Conservation (phyloP, 2,113 vertebrate genomes). For the Petrocephalus microphthalmus region DNA sequence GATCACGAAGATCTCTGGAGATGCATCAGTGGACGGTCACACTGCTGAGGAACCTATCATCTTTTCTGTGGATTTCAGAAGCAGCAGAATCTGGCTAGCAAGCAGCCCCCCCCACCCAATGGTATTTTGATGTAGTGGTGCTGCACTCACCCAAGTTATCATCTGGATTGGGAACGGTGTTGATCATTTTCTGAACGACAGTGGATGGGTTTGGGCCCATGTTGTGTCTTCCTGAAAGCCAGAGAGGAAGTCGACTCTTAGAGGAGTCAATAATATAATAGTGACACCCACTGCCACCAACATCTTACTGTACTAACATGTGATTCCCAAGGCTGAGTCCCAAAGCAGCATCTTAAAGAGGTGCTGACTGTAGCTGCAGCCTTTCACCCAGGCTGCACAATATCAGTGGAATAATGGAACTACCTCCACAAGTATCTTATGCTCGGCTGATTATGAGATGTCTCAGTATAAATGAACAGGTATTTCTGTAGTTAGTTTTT, state of each 20-base stretch:
- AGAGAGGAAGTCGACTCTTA: neutral
- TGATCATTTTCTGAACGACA: constrained; percentile 10
- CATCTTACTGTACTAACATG: neutral
- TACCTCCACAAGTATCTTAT: neutral
- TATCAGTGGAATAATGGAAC: neutral
- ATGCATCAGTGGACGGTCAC: neutral
- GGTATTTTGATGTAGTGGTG: neutral
- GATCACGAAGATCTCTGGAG: constrained; percentile 21
- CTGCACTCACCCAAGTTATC: constrained; percentile 18
- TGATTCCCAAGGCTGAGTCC: neutral
- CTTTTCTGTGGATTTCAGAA: neutral
- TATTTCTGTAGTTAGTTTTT: neutral
- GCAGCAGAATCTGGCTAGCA: neutral
- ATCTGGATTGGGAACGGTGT: neutral
- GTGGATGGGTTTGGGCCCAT: constrained; percentile 18
- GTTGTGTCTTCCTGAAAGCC: constrained; percentile 19
- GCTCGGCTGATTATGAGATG: neutral
- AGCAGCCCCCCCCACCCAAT: neutral
- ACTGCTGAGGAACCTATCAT: neutral
- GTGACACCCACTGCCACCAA: neutral
- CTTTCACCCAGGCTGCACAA: neutral
- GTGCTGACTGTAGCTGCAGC: neutral
- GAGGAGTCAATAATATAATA: neutral
- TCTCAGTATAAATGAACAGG: neutral
- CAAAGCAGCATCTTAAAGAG: neutral